These are phyloP conservation scores for Wiebesia pumilae DNA, from an alignment of 1,140 invertebrate species.

Conservation along the genomic window DNA sequence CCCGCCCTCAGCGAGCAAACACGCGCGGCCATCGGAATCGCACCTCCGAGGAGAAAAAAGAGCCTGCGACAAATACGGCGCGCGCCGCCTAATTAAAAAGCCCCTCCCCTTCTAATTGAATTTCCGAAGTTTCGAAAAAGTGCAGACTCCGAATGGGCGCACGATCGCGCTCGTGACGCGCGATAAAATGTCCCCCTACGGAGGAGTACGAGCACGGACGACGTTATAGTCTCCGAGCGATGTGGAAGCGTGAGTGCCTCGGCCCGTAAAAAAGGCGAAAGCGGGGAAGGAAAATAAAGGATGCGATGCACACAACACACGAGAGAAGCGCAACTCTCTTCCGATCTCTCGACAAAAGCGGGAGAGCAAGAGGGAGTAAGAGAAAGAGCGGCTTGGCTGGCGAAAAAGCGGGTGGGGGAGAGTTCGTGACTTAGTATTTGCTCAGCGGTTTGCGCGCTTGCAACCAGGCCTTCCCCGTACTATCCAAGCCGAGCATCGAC, in stretches of 20 bases:
- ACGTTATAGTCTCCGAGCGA: background rate
- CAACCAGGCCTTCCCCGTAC: conserved; percentile 18
- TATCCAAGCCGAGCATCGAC: conserved; percentile 63
- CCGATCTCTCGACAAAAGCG: conserved; percentile 30
- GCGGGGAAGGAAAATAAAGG: conserved; percentile 28
- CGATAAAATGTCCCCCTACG: background rate
- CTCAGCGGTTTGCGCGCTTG: conserved; percentile 60
- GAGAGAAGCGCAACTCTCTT: conserved; percentile 6
- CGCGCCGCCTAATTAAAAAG: conserved; percentile 21
- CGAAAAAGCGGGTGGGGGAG: conserved; percentile 38
- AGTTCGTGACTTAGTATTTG: conserved; percentile 74
- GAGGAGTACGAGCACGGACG: background rate
- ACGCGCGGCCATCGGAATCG: background rate
- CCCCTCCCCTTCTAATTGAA: conserved; percentile 37
- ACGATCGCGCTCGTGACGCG: conserved; percentile 23
- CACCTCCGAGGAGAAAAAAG: background rate
- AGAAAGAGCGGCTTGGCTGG: conserved; percentile 11
- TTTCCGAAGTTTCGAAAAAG: conserved; percentile 28
- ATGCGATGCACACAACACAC: background rate
- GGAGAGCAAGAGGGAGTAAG: background rate
- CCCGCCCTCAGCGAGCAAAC: too few species aligned
- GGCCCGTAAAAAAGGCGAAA: conserved; percentile 21
- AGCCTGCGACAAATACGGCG: conserved; percentile 19
- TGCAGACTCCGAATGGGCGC: background rate
- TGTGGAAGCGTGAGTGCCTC: conserved; percentile 15